These are phyloP conservation scores for Cricetomys ansorgei DNA, from an alignment of 2,113 vertebrate species.

Conservation along the genomic window DNA sequence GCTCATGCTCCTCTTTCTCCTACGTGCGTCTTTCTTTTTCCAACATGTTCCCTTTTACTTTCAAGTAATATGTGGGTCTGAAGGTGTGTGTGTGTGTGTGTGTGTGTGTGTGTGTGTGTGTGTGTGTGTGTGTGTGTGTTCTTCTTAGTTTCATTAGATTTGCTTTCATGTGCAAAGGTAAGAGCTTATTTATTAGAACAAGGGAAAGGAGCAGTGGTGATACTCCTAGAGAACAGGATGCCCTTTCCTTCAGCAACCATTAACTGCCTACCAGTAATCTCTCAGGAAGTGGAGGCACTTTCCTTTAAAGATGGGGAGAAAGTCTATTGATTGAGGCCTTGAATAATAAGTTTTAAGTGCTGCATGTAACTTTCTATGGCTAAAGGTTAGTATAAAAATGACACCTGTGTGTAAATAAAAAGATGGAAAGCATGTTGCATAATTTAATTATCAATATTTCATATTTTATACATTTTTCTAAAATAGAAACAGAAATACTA, in stretches of 20 bases:
- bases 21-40: not conserved
- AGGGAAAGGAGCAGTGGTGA: too few relatives aligned
- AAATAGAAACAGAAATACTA: not conserved
- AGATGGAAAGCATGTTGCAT: not conserved
- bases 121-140: not conserved
- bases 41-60: not conserved
- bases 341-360: not conserved
- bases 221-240: too few relatives aligned
- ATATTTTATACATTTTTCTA: too few relatives aligned
- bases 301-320: not conserved
- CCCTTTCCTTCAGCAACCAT: not conserved
- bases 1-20: too few relatives aligned
- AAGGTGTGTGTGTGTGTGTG: not conserved
- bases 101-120: not conserved
- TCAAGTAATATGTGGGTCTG: not conserved
- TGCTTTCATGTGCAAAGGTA: too few relatives aligned
- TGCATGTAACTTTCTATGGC: not conserved
- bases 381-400: not conserved
- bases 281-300: not conserved
- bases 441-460: not conserved
- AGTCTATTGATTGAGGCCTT: not conserved
- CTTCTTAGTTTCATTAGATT: not conserved
- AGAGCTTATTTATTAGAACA: not conserved
- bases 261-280: not conserved
- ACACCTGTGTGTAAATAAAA: not conserved